Conservation (phyloP, 2,888 invertebrate species). For the Heliconius cydno region DNA sequence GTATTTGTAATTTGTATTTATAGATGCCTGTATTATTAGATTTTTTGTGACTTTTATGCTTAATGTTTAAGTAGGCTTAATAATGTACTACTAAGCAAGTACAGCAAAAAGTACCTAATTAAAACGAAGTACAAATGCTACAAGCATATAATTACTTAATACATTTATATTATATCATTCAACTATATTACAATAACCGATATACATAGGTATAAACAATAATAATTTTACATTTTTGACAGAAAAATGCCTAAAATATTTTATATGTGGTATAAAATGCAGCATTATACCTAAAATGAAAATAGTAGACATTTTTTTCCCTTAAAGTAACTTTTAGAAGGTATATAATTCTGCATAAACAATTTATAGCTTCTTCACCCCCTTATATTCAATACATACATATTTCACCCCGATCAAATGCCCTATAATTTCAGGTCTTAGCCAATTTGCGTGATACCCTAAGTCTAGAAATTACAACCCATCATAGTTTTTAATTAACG, state of each 20-base stretch:
- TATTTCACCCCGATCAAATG: slow-evolving; percentile 48
- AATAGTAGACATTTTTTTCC: not conserved
- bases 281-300: not conserved
- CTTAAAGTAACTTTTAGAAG: not conserved
- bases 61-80: not conserved
- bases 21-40: not conserved
- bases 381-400: slow-evolving; percentile 35
- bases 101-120: too few species aligned
- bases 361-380: slow-evolving; percentile 30
- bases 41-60: not conserved
- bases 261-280: too few species aligned
- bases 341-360: not conserved
- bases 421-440: slow-evolving; percentile 48
- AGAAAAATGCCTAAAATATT: not conserved
- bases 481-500: slow-evolving; percentile 42
- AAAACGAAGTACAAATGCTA: too few species aligned
- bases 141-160: not conserved
- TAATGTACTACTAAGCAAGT: too few species aligned
- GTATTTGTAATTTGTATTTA: not conserved
- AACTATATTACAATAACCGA: not conserved
- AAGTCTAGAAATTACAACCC: slow-evolving; percentile 40
- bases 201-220: not conserved
- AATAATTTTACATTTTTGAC: not conserved
- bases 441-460: slow-evolving; percentile 45
- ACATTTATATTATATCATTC: not conserved